Base-by-base conservation (phyloP, 2,888 invertebrate species). In the Lithophane ornitopus region DNA sequence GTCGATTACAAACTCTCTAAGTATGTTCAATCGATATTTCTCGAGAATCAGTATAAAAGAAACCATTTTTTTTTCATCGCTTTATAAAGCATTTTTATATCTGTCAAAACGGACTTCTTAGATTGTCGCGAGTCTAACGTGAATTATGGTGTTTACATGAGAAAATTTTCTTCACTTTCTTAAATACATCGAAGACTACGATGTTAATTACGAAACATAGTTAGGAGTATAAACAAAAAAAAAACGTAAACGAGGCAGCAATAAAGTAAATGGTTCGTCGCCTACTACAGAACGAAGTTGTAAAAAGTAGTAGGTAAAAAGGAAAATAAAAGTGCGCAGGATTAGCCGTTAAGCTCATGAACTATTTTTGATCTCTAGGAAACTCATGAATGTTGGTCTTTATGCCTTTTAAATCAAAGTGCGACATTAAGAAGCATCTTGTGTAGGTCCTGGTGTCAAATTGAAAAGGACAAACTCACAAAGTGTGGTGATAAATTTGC, bases 301-400 rank as follows among this genome's bases (percentile, higher is more conserved):
- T 80, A 76, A 76, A 70, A 76, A 44, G 26, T 63, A 78, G 26
- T 56, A 44, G 8, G 49, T 49, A 49, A 52, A 39, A 65, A 69
- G 56, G 69, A 61, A 72, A 70, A 52, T 70, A 70, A 75, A 70
- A 76, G 22, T 46, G 54, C 19, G 11, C 28, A 22, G 44, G 52
- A 70, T 70, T 70, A 68, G 75, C 61, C 44, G 61, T 58, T 61
- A 63, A 62, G 52, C 28, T 56, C 62, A 41, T 69, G 34, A 49
- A 63, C 67, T 22, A 49, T 59, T 76, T 81, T 77, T 72, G 76
- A 39, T 52, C 41, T 77, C 34, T 52, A 69, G 69, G 72, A 81
- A 81, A 72, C 49, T 65, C 44, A 39, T 80, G 68, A 79, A 59
- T 65, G 73, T 28, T 63, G 19, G 34, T 63, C 9, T 65, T 76